phyloP scores from a whole-genome alignment of 2,797 vertebrate species.

The Thalassophryne amazonica region DNA sequence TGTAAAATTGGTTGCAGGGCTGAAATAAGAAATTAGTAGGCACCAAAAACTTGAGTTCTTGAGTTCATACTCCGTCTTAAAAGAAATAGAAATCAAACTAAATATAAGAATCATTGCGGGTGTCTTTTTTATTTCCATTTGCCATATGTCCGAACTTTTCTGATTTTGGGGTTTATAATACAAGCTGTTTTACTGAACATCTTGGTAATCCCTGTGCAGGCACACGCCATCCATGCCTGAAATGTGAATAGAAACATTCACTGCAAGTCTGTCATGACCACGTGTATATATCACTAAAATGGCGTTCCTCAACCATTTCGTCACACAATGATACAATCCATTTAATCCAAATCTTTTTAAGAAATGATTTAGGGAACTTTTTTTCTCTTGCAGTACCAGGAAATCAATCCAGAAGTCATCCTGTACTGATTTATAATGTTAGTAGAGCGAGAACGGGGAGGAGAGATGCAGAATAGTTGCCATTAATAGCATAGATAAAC shows the following conservation, averaged over 20 bases:
- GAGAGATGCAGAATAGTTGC: slow-evolving; percentile 77
- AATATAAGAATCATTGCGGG: too few species aligned
- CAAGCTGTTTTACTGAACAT: background rate
- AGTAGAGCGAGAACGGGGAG: slow-evolving; percentile 67
- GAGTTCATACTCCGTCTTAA: too few species aligned
- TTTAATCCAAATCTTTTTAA: slow-evolving; percentile 81
- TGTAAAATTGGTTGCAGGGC: too few species aligned
- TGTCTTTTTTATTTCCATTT: too few species aligned
- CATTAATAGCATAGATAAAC: slow-evolving; percentile 77
- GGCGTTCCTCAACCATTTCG: slow-evolving; percentile 70
- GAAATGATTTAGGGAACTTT: slow-evolving; percentile 78
- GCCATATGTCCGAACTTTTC: too few species aligned
- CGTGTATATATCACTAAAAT: slow-evolving; percentile 74
- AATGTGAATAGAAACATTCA: slow-evolving; percentile 70
- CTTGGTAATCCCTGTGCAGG: slow-evolving; percentile 1
- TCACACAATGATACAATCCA: slow-evolving; percentile 82
- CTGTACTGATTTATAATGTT: slow-evolving; percentile 79
- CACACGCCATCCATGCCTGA: slow-evolving; percentile 53
- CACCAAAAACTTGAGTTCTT: too few species aligned
- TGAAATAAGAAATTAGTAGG: too few species aligned
- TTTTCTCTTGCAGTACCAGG: slow-evolving; percentile 57
- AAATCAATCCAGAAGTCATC: slow-evolving; percentile 68
- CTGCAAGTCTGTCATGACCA: slow-evolving; percentile 59
- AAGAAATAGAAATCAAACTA: too few species aligned
- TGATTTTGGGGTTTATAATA: background rate